A percentile compares a stretch with the other conserved stretches of the same genome.
phyloP scores from a whole-genome alignment of 2,113 vertebrate species.

The Notarius lentiginosus region DNA sequence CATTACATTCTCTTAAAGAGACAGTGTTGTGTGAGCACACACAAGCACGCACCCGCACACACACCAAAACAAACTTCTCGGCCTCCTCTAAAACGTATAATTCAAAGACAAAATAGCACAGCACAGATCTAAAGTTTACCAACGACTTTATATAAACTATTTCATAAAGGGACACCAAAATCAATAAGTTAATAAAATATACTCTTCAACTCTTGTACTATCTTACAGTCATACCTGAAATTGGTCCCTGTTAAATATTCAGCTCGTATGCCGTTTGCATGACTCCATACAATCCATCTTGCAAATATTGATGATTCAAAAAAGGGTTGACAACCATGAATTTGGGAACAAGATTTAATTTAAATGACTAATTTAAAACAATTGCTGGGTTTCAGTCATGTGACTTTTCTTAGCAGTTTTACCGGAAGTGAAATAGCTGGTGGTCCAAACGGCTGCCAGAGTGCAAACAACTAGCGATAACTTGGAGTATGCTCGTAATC shows the following conservation, averaged over 20 bases:
- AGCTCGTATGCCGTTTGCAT: constrained; percentile 39
- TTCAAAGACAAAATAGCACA: constrained; percentile 62
- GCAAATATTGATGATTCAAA: constrained; percentile 23
- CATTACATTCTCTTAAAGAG: constrained; percentile 62
- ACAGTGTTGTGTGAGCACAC: constrained; percentile 36
- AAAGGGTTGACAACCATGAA: constrained; percentile 11
- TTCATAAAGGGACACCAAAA: constrained; percentile 59
- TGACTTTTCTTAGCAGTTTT: too few species aligned
- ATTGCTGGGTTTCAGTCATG: too few species aligned
- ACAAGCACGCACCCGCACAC: constrained; percentile 37
- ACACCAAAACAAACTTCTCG: not conserved
- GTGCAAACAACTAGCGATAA: too few species aligned
- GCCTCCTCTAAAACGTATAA: constrained; percentile 55
- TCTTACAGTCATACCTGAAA: constrained; percentile 71
- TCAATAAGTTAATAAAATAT: constrained; percentile 80
- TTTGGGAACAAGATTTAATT: constrained; percentile 9
- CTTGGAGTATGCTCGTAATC: too few species aligned
- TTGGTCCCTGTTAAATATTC: constrained; percentile 69
- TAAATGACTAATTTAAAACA: too few species aligned
- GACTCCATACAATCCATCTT: constrained; percentile 21
- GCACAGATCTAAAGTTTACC: constrained; percentile 54
- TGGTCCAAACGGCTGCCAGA: too few species aligned
- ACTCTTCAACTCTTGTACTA: constrained; percentile 72
- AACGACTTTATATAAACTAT: constrained; percentile 51
- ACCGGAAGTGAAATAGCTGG: too few species aligned